Evolutionary conservation across 2,797 vertebrate species (phyloP).

Genomic region (Avahi laniger): DNA sequence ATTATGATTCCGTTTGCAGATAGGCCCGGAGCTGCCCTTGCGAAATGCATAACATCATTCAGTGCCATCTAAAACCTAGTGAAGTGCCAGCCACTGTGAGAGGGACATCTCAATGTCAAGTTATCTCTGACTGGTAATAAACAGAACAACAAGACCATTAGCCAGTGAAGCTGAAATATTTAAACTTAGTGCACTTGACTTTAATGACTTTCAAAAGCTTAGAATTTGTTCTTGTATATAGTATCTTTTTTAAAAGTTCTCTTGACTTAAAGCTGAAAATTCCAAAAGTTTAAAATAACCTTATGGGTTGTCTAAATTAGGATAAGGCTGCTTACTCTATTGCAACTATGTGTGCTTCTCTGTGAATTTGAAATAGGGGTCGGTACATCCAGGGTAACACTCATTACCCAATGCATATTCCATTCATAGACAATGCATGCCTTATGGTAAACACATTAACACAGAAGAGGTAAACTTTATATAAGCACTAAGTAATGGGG

Average conservation of each 20-base stretch:
- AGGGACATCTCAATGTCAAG: slow-evolving; percentile 18
- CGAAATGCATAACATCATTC: slow-evolving; percentile 39
- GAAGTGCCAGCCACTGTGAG: not conserved
- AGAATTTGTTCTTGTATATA: slow-evolving; percentile 32
- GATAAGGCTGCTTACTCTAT: not conserved
- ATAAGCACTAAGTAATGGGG: slow-evolving; percentile 20
- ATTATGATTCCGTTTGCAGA: slow-evolving; percentile 14
- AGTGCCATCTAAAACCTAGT: slow-evolving; percentile 9
- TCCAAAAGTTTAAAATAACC: slow-evolving; percentile 49
- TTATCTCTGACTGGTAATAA: slow-evolving; percentile 53
- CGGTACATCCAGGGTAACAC: not conserved
- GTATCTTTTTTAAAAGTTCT: slow-evolving; percentile 35
- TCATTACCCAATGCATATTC: slow-evolving; percentile 27
- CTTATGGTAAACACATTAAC: slow-evolving; percentile 41
- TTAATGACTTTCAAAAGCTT: slow-evolving; percentile 42
- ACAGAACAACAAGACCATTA: slow-evolving; percentile 27
- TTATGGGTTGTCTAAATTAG: not conserved
- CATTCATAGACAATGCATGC: not conserved
- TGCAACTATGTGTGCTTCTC: slow-evolving; percentile 24
- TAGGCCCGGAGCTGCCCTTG: not conserved
- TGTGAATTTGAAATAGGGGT: slow-evolving; percentile 14
- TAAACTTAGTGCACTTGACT: slow-evolving; percentile 49
- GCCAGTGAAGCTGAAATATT: slow-evolving; percentile 4
- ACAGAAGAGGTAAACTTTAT: slow-evolving; percentile 24
- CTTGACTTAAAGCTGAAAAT: slow-evolving; percentile 43